Conservation (phyloP, 2,888 invertebrate species). For the Lamellibrachia satsuma region DNA sequence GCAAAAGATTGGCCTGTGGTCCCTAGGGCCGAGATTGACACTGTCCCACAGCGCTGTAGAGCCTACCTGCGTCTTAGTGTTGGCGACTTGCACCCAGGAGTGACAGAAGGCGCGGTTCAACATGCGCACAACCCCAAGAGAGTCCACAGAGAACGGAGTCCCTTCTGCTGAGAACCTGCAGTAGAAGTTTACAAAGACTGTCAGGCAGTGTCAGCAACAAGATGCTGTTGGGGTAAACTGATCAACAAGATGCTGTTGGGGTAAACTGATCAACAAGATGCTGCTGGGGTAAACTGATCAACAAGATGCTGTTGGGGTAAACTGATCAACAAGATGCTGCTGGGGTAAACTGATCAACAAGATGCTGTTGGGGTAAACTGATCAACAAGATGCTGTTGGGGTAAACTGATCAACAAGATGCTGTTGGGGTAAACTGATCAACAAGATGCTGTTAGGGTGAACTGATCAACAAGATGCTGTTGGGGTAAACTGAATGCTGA, state of each 20-base stretch:
- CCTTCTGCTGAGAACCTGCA: constrained; percentile 86
- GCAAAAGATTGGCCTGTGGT: no score
- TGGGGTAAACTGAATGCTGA: no score
- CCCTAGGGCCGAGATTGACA: background rate
- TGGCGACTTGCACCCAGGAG: constrained; percentile 84
- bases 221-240: background rate
- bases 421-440: no score
- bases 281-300: no score
- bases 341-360: background rate
- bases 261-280: no score
- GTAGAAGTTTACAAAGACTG: background rate
- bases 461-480: background rate
- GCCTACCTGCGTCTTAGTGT: constrained; percentile 70
- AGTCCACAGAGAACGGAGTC: constrained; percentile 81
- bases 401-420: constrained; percentile 6
- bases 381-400: background rate
- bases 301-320: no score
- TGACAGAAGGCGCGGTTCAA: constrained; percentile 74
- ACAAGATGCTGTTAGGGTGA: background rate
- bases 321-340: no score
- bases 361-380: no score
- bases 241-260: no score
- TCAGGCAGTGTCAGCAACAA: background rate
- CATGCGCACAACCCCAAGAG: constrained; percentile 78
- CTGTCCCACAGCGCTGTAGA: background rate